phyloP scores from a whole-genome alignment of 2,888 invertebrate species.

The Ophioninae sp. region DNA sequence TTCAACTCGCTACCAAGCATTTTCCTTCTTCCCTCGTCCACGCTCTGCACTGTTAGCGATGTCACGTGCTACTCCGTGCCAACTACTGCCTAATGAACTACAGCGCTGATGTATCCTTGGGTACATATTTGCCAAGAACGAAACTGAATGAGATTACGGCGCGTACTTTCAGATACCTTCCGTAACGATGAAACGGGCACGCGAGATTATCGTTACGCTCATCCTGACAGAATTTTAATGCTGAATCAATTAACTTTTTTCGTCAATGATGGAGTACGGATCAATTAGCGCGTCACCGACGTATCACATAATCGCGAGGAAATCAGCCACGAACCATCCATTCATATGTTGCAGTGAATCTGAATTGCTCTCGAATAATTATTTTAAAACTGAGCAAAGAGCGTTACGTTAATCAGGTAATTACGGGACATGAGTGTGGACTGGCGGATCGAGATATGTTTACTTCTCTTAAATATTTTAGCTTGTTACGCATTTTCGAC shows the following conservation, averaged over 20 bases:
- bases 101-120: constrained; percentile 42
- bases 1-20: constrained; percentile 34
- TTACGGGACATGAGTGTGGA: neutral
- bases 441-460: neutral
- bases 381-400: neutral
- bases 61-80: constrained; percentile 46
- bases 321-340: neutral
- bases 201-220: neutral
- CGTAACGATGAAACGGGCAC: constrained; percentile 3
- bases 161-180: constrained; percentile 1
- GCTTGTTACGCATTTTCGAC: neutral
- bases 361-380: neutral
- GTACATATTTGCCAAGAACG: constrained; percentile 2
- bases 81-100: constrained; percentile 51
- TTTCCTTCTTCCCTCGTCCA: neutral
- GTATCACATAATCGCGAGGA: neutral
- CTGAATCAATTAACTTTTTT: neutral
- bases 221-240: neutral
- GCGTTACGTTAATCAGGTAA: neutral
- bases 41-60: constrained; percentile 12
- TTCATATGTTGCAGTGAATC: neutral
- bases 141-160: constrained; percentile 2
- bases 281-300: neutral
- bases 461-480: neutral
- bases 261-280: neutral